A percentile compares a stretch with the other conserved stretches of the same genome.
phyloP scores from a whole-genome alignment of 92 coral and sea anemone species.

The Pocillopora meandrina region DNA sequence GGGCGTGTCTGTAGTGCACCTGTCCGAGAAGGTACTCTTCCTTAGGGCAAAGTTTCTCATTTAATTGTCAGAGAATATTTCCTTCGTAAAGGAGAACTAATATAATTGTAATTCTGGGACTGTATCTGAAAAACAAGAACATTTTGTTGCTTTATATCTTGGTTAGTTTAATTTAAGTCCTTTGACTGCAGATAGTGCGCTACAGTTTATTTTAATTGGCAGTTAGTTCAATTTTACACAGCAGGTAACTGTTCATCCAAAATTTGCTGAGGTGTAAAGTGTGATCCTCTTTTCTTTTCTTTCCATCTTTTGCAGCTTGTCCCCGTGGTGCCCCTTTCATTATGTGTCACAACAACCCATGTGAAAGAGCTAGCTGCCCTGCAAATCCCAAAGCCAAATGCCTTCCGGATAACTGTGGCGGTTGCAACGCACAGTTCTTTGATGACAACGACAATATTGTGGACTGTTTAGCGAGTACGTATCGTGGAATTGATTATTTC shows the following conservation, averaged over 20 bases:
- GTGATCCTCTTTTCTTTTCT: neutral
- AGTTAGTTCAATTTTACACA: too few relatives aligned
- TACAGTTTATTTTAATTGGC: too few relatives aligned
- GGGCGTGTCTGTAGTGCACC: conserved; percentile 83
- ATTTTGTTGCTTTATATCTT: too few relatives aligned
- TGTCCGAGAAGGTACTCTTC: conserved; percentile 64
- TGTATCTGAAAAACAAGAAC: too few relatives aligned
- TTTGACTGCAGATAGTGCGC: too few relatives aligned
- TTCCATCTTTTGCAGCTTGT: conserved; percentile 57
- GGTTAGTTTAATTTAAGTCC: too few relatives aligned
- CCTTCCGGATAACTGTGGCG: conserved; percentile 84
- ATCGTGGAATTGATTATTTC: too few relatives aligned
- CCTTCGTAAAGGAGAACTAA: too few relatives aligned
- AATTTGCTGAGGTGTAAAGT: neutral
- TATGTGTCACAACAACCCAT: conserved; percentile 80
- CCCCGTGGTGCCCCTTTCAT: conserved; percentile 88
- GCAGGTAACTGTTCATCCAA: neutral
- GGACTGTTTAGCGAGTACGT: conserved; percentile 74
- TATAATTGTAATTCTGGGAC: too few relatives aligned
- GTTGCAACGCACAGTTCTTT: conserved; percentile 79
- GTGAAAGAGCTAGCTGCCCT: conserved; percentile 75
- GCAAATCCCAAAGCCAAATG: conserved; percentile 90
- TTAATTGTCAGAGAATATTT: neutral
- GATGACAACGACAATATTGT: conserved; percentile 69
- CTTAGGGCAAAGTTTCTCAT: neutral